phyloP scores from a whole-genome alignment of 2,113 vertebrate genomes.

The Gavialis gangeticus region DNA sequence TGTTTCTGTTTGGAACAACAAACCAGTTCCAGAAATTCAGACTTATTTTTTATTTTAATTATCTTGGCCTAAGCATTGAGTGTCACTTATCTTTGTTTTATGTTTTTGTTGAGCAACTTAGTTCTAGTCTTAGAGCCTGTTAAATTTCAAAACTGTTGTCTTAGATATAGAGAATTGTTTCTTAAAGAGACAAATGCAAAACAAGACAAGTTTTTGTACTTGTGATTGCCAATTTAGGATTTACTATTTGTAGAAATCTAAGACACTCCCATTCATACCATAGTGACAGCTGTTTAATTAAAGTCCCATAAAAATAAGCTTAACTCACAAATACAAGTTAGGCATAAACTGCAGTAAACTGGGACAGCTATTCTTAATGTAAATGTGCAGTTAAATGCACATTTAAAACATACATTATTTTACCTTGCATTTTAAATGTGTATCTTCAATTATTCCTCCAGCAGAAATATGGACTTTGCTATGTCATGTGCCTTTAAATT shows the following conservation, averaged over 20 bases:
- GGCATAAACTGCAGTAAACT: neutral
- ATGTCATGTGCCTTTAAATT: neutral
- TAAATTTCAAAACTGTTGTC: conserved; percentile 11
- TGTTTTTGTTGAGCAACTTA: neutral
- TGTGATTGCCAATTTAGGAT: neutral
- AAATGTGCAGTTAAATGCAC: neutral
- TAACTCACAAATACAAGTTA: neutral
- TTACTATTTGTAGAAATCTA: neutral
- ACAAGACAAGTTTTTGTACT: neutral
- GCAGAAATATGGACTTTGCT: neutral
- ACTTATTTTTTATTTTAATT: neutral
- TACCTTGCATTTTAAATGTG: neutral
- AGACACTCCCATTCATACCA: neutral
- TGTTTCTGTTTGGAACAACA: neutral
- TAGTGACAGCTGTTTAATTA: neutral
- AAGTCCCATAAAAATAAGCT: neutral
- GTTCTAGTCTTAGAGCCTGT: neutral
- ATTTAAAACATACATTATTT: neutral
- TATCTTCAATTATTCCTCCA: neutral
- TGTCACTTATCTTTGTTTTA: neutral
- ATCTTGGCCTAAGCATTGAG: neutral
- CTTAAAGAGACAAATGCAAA: neutral
- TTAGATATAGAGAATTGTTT: neutral
- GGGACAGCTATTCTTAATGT: neutral
- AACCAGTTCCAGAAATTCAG: neutral